These are phyloP conservation scores for Cryptotis parvus DNA, from an alignment of 2,113 vertebrate genomes.

Conservation along the genomic window DNA sequence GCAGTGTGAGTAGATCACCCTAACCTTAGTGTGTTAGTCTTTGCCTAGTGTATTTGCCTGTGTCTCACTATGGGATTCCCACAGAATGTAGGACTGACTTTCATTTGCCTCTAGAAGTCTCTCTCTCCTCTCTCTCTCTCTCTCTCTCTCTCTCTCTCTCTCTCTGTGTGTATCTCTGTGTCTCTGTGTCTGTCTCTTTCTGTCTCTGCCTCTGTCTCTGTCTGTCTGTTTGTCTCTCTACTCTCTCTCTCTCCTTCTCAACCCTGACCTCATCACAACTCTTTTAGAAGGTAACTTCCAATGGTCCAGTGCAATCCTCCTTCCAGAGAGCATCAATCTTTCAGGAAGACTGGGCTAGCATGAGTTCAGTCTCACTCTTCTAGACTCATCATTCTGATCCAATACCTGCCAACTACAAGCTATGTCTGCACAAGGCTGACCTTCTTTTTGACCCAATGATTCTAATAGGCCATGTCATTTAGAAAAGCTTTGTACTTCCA, in stretches of 20 bases:
- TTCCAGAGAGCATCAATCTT: neutral
- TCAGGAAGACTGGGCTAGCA: neutral
- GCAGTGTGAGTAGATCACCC: too few species aligned
- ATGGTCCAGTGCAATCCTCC: too few species aligned
- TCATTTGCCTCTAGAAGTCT: too few species aligned
- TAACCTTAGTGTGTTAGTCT: neutral
- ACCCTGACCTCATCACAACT: neutral
- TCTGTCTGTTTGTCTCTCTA: too few species aligned
- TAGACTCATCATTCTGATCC: neutral
- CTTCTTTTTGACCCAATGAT: neutral
- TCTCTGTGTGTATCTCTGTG: neutral
- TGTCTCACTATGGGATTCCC: neutral
- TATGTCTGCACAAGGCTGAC: neutral
- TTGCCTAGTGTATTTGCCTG: neutral
- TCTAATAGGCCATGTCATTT: neutral
- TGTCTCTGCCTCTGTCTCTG: neutral
- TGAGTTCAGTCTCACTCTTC: neutral
- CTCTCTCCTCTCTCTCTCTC: neutral
- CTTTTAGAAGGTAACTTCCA: neutral
- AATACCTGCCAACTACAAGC: neutral
- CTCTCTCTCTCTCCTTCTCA: too few species aligned
- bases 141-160: neutral
- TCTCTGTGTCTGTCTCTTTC: too few species aligned
- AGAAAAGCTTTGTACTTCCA: neutral
- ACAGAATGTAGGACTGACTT: neutral